These are phyloP conservation scores for Shargacucullia verbasci DNA, from an alignment of 2,888 invertebrate species.

Conservation along the genomic window DNA sequence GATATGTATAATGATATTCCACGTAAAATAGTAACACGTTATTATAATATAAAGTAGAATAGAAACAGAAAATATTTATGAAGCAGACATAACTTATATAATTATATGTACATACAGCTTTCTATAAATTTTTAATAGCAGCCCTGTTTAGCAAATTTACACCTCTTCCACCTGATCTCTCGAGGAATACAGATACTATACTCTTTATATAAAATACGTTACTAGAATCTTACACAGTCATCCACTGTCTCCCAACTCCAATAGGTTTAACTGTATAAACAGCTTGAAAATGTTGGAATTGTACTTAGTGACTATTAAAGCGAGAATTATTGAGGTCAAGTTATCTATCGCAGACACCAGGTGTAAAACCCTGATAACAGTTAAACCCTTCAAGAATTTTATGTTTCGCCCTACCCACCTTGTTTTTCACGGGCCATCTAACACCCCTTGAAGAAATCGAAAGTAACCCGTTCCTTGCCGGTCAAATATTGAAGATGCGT, in stretches of 20 bases:
- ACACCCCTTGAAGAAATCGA: conserved; percentile 41
- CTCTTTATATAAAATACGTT: too few species aligned
- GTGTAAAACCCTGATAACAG: conserved; percentile 53
- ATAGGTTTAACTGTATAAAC: conserved; percentile 34
- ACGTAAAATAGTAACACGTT: too few species aligned
- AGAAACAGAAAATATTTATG: too few species aligned
- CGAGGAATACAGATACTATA: too few species aligned
- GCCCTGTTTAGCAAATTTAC: too few species aligned
- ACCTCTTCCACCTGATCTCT: too few species aligned
- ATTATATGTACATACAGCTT: too few species aligned
- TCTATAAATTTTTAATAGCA: too few species aligned
- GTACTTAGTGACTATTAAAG: conserved; percentile 44
- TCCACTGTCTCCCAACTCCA: conserved; percentile 18
- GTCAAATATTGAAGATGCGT: conserved; percentile 40
- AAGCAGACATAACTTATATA: too few species aligned
- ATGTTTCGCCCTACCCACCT: conserved; percentile 48
- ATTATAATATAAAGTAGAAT: too few species aligned
- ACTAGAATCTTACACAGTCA: conserved; percentile 13
- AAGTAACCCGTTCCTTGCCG: conserved; percentile 31
- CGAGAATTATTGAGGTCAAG: conserved; percentile 48
- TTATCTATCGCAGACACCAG: conserved; percentile 49
- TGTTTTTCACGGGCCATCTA: conserved; percentile 57
- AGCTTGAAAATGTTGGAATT: conserved; percentile 26
- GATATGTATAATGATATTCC: too few species aligned
- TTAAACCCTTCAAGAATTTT: conserved; percentile 51